Evolutionary conservation across 1,140 invertebrate species (phyloP), one percentile per base, ranked within the genome.

Genomic region (Thaumatotibia leucotreta): DNA sequence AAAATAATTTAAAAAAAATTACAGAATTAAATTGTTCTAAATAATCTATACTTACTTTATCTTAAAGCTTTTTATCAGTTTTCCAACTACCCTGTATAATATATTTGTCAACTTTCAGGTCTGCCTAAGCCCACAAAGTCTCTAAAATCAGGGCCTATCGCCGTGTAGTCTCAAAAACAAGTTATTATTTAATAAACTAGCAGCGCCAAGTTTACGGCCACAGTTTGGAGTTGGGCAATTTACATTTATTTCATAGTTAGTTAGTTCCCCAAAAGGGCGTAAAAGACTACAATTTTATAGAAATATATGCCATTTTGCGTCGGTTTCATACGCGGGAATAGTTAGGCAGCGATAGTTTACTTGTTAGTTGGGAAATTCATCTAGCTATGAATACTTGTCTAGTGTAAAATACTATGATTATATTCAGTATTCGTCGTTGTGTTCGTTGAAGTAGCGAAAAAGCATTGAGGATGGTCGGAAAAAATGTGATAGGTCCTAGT

Each of bases 131-230:
- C 17, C 8, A 9, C 39, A 45, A 45, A 58, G 35, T 64, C 17
- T 45, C 14, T 45, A 20, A 45, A 45, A 45, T 45, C 39, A 20
- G 39, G n/a, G 20, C n/a, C 29, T 31, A 61, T 64, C 50, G 61
- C 39, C 29, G 49, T 50, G 65, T 65, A 65, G 64, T 45, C 63
- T 49, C n/a, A 62, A 17, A 33, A 54, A 61, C 73, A 72, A 70
- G 70, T 77, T 77, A 74, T 76, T 72, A 77, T 75, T 77, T 75
- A 75, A 77, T 73, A 77, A 75, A 68, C 67, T 69, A 64, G 70
- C 70, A 77, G 71, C 72, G 69, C 29, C 67, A 72, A 77, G 75
- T 77, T 77, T 71, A 77, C 67, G 64, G 65, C 67, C 65, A 67
- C 64, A 72, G 70, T 77, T 73, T 73, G 72, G 72, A 70, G 72